Conservation (phyloP, 2,888 invertebrate genomes). For the Piscicola geometra region DNA sequence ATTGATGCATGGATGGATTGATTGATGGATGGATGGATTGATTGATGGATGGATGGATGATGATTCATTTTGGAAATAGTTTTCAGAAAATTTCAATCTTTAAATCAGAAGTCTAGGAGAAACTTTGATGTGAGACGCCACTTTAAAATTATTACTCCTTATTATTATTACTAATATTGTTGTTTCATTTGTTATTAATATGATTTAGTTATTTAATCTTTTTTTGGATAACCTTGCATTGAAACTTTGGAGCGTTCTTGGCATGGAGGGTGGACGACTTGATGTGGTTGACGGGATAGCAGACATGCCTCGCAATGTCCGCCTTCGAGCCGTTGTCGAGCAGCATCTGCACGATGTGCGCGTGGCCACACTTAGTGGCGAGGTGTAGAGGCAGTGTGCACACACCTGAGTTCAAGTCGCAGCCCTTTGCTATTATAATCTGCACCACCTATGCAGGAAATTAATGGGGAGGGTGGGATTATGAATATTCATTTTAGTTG, state of each 20-base stretch:
- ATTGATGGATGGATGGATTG: too few relatives aligned
- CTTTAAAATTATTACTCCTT: too few relatives aligned
- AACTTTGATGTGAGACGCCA: too few relatives aligned
- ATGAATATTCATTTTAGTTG: background rate
- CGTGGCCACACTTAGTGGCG: conserved; percentile 68
- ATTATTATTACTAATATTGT: too few relatives aligned
- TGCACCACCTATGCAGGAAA: conserved; percentile 43
- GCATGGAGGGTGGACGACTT: conserved; percentile 60
- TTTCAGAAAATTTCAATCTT: too few relatives aligned
- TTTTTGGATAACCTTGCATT: conserved; percentile 46
- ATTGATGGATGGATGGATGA: too few relatives aligned
- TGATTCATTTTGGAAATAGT: too few relatives aligned
- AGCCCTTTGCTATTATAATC: conserved; percentile 50
- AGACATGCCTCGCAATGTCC: conserved; percentile 67
- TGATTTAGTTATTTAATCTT: too few relatives aligned
- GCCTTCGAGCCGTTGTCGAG: conserved; percentile 68
- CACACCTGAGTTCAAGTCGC: conserved; percentile 69
- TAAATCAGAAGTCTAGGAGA: too few relatives aligned
- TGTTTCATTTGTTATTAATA: too few relatives aligned
- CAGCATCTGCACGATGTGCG: conserved; percentile 67
- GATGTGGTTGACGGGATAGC: conserved; percentile 62
- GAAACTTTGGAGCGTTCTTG: conserved; percentile 41
- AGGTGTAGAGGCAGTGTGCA: conserved; percentile 72
- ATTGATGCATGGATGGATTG: too few relatives aligned
- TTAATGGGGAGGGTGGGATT: conserved; percentile 50